Evolutionary conservation across 2,113 vertebrate genomes (phyloP).

Genomic region (Spermophilus dauricus): DNA sequence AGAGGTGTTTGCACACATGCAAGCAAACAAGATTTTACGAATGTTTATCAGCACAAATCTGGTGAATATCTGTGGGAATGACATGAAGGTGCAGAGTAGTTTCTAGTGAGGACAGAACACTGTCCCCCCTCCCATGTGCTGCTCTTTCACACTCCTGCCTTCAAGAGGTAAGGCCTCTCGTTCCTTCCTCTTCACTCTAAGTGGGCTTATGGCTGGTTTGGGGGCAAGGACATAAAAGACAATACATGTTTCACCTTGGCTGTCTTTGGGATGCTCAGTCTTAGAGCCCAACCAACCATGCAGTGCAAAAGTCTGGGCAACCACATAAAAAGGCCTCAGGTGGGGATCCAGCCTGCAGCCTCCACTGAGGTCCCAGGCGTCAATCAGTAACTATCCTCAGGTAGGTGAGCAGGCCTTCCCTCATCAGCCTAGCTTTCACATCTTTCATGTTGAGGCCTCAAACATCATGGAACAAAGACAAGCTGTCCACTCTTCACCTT

Average conservation of each 20-base stretch:
- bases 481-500: not conserved
- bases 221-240: not conserved
- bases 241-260: not conserved
- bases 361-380: not conserved
- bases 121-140: not conserved
- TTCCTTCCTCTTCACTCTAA: not conserved
- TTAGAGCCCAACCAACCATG: not conserved
- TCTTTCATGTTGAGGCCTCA: not conserved
- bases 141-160: not conserved
- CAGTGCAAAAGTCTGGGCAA: not conserved
- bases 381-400: not conserved
- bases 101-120: not conserved
- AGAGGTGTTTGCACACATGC: not conserved
- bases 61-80: not conserved
- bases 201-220: not conserved
- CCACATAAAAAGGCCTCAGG: not conserved
- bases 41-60: not conserved
- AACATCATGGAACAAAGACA: not conserved
- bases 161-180: not conserved
- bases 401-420: not conserved
- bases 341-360: not conserved
- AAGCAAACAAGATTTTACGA: not conserved
- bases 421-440: not conserved
- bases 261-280: not conserved
- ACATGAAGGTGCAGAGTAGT: not conserved